Conservation (phyloP, 35 echinoderm and acorn worm species). For the Chiridota heheva region DNA sequence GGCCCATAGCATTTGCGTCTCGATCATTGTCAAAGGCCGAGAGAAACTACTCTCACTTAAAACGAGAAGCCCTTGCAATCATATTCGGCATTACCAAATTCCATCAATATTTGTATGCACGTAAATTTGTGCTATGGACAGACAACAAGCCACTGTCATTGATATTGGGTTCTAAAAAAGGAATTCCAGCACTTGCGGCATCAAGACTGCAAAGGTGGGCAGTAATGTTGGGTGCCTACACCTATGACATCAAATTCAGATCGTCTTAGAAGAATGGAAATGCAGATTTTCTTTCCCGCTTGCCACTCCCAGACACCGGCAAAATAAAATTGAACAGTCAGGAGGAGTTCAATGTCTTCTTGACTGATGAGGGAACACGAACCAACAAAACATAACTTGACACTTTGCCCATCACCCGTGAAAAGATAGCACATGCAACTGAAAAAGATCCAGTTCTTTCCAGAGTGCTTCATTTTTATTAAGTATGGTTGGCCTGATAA, state of each 20-base stretch:
- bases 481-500: not conserved
- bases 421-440: not conserved
- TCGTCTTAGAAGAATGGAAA: constrained; percentile 20
- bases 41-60: constrained; percentile 21
- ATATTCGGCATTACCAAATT: constrained; percentile 1
- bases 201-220: constrained; percentile 48
- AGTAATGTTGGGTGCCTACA: not conserved
- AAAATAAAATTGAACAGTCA: not conserved
- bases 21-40: constrained; percentile 39
- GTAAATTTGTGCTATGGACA: not conserved
- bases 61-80: constrained; percentile 22
- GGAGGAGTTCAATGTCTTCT: not conserved
- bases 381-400: constrained; percentile 29
- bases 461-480: not conserved
- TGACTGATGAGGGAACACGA: not conserved
- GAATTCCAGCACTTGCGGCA: no score
- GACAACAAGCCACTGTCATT: constrained; percentile 31
- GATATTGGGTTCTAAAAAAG: no score
- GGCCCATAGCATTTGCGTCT: constrained; percentile 34
- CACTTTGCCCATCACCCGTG: constrained; percentile 5
- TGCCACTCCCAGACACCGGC: constrained; percentile 6
- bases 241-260: constrained; percentile 33
- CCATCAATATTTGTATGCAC: constrained; percentile 30
- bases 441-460: not conserved
- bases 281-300: constrained; percentile 38